These are phyloP conservation scores for Sylvietta virens DNA, from an alignment of 2,113 vertebrate species.

Conservation along the genomic window DNA sequence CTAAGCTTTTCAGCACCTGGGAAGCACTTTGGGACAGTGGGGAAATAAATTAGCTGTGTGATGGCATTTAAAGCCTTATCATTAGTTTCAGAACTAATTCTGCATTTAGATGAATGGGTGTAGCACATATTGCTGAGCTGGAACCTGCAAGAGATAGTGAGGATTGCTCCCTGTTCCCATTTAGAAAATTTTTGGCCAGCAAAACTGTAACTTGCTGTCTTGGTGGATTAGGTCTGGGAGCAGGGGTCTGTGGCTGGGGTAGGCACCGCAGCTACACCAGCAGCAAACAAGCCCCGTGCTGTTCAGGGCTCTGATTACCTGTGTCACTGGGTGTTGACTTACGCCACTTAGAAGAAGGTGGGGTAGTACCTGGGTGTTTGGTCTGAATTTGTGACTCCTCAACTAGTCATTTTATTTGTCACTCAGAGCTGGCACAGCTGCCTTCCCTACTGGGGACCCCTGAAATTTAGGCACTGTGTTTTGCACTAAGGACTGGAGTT, in stretches of 20 bases:
- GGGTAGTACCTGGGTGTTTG: neutral
- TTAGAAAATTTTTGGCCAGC: neutral
- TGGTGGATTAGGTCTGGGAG: neutral
- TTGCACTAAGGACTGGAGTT: neutral
- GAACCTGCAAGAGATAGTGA: neutral
- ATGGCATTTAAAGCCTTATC: slow-evolving; percentile 41
- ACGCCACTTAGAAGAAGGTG: neutral
- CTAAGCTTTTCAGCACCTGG: slow-evolving; percentile 34
- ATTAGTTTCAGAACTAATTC: slow-evolving; percentile 20
- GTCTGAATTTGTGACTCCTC: neutral
- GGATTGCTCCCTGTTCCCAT: neutral
- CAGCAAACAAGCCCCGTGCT: neutral
- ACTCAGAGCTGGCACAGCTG: neutral
- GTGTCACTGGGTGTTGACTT: neutral
- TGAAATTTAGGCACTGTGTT: neutral
- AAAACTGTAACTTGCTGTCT: neutral
- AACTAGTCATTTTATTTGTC: neutral
- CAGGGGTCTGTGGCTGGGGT: neutral
- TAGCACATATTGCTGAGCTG: neutral
- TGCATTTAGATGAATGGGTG: slow-evolving; percentile 54
- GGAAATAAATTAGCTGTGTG: slow-evolving; percentile 33
- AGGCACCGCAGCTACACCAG: neutral
- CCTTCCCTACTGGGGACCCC: neutral
- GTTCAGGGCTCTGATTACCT: neutral
- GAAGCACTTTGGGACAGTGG: neutral